Percentiles rank a stretch among this genome's conserved stretches.
Conservation (phyloP, 2,797 vertebrate genomes). For the Tympanoctomys barrerae region DNA sequence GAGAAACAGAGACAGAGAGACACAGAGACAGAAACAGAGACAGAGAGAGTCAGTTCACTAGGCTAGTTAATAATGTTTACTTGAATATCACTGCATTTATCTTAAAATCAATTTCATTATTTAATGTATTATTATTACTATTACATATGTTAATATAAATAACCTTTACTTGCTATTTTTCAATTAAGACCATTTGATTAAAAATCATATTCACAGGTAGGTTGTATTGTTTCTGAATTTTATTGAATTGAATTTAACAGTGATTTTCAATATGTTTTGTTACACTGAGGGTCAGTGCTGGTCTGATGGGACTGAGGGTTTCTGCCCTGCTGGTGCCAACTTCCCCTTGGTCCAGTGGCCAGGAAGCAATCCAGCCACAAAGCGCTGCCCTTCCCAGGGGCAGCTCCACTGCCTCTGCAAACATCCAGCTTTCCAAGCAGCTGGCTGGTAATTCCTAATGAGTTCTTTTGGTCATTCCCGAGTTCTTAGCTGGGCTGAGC, state of each 20-base stretch:
- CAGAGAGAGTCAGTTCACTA: neutral
- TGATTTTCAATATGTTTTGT: neutral
- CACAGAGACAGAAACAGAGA: too few species aligned
- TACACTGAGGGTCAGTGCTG: neutral
- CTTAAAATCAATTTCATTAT: conserved; percentile 23
- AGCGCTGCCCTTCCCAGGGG: neutral
- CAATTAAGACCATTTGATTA: neutral
- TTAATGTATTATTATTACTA: neutral
- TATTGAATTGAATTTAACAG: conserved; percentile 5
- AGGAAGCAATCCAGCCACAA: neutral
- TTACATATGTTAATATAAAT: conserved; percentile 6
- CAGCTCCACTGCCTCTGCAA: neutral
- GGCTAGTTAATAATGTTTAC: neutral
- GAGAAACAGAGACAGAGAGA: too few species aligned
- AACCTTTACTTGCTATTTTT: conserved; percentile 41
- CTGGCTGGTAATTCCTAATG: neutral
- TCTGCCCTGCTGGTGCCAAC: neutral
- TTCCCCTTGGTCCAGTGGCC: neutral
- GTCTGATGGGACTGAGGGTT: neutral
- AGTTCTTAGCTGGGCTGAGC: neutral
- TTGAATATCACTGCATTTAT: conserved; percentile 38
- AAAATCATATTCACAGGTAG: neutral
- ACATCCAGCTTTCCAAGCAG: neutral
- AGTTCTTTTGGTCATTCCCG: neutral
- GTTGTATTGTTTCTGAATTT: conserved; percentile 43